Evolutionary conservation across 2,888 invertebrate species (phyloP).

Genomic region (Oligia latruncula): DNA sequence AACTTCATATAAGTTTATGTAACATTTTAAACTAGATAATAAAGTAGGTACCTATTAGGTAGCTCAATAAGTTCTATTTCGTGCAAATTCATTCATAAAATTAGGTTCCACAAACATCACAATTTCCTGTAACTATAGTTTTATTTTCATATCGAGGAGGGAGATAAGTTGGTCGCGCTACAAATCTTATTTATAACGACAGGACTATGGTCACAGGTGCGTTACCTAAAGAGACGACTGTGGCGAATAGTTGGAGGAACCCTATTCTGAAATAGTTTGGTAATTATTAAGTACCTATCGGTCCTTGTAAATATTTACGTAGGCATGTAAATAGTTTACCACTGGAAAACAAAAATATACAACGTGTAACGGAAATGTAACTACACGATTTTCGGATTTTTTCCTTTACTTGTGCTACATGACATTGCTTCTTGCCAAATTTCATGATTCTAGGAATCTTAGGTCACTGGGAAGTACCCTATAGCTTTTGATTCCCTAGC

Average conservation of each 20-base stretch:
- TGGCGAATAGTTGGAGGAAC: constrained; percentile 3
- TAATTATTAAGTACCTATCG: not conserved
- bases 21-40: not conserved
- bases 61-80: not conserved
- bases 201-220: constrained; percentile 42
- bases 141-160: constrained; percentile 30
- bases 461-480: no score
- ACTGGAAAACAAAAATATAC: no score
- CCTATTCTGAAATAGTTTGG: constrained; percentile 33
- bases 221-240: constrained; percentile 5
- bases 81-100: not conserved
- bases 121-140: constrained; percentile 16
- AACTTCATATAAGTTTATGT: not conserved
- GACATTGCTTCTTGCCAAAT: no score
- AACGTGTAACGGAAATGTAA: no score
- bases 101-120: constrained; percentile 1
- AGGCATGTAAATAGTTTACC: no score
- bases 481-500: no score
- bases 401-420: no score
- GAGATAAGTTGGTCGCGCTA: constrained; percentile 30
- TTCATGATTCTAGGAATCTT: no score
- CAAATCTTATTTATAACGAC: constrained; percentile 61
- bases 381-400: no score
- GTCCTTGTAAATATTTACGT: not conserved
- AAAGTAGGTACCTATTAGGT: not conserved